Evolutionary conservation across 2,113 vertebrate genomes (phyloP).

Genomic region (Tylochromis polylepis): DNA sequence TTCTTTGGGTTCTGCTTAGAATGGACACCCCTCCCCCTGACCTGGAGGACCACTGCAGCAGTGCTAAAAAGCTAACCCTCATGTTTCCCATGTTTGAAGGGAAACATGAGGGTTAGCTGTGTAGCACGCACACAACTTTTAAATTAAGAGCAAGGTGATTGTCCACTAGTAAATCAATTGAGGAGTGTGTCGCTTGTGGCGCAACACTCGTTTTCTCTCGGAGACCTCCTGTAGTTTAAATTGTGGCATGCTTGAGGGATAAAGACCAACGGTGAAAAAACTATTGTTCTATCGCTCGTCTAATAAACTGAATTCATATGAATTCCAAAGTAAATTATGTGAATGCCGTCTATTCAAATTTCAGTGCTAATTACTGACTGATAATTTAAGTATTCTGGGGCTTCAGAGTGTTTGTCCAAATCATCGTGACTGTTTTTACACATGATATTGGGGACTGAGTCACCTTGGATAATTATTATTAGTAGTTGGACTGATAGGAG

Average conservation of each 20-base stretch:
- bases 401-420: neutral
- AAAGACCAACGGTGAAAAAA: neutral
- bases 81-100: neutral
- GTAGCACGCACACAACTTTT: neutral
- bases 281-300: neutral
- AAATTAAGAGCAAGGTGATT: neutral
- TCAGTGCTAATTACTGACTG: neutral
- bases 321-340: neutral
- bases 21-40: neutral
- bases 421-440: neutral
- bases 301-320: neutral
- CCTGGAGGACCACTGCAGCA: neutral
- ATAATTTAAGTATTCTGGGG: neutral
- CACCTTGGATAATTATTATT: neutral
- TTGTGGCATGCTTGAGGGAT: neutral
- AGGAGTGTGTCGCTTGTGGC: neutral
- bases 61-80: neutral
- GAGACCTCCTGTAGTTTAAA: conserved; percentile 14
- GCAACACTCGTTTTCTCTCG: neutral
- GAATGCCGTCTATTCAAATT: neutral
- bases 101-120: neutral
- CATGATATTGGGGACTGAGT: neutral
- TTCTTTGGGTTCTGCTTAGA: neutral
- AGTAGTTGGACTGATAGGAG: neutral
- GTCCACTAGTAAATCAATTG: neutral